Conservation (phyloP, 2,888 invertebrate genomes). For the Drosophila robusta region DNA sequence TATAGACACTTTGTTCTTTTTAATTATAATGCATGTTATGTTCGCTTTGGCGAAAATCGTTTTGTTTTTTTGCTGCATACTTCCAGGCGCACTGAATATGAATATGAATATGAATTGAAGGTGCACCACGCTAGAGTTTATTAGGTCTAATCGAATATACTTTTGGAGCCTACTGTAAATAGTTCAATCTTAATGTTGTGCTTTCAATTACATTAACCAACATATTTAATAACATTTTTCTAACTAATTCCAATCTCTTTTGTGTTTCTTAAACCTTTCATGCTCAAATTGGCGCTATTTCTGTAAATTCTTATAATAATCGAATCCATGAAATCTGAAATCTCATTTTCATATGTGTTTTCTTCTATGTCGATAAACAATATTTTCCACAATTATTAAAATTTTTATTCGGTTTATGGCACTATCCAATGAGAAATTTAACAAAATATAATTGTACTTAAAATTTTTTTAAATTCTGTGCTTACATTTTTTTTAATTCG, state of each 20-base stretch:
- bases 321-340: slow-evolving; percentile 14
- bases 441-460: not conserved
- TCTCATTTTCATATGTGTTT: slow-evolving; percentile 18
- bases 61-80: slow-evolving; percentile 21
- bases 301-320: slow-evolving; percentile 27
- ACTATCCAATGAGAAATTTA: not conserved
- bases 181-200: slow-evolving; percentile 29
- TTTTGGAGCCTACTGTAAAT: slow-evolving; percentile 20
- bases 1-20: not conserved
- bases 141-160: not conserved
- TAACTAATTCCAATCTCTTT: slow-evolving; percentile 57
- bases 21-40: slow-evolving; percentile 28
- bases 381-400: not conserved
- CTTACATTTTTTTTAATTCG: slow-evolving; percentile 2
- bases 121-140: not conserved
- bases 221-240: slow-evolving; percentile 29
- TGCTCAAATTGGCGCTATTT: slow-evolving; percentile 57
- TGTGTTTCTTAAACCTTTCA: slow-evolving; percentile 59
- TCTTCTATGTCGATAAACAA: not conserved
- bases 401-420: slow-evolving; percentile 2
- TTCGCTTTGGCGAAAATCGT: slow-evolving; percentile 11
- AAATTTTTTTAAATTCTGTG: slow-evolving; percentile 3
- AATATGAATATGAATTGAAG: not conserved
- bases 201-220: slow-evolving; percentile 6
- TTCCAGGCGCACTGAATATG: slow-evolving; percentile 28